phyloP scores from a whole-genome alignment of 2,797 vertebrate species.

The Luscinia megarhynchos region DNA sequence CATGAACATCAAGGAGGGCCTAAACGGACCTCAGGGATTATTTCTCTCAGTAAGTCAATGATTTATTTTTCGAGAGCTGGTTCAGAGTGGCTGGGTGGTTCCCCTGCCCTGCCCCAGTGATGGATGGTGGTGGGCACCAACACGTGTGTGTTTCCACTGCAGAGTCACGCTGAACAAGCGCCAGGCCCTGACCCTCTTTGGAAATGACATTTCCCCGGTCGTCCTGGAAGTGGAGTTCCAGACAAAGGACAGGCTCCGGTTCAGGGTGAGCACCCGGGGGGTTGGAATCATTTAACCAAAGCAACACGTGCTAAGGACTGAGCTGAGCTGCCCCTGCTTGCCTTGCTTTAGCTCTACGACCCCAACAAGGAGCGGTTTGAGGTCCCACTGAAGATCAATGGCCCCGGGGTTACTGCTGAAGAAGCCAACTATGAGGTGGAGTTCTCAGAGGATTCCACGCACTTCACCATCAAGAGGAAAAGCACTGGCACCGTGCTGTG shows the following conservation, averaged over 20 bases:
- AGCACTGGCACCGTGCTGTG: constrained; percentile 43
- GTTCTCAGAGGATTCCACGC: not conserved
- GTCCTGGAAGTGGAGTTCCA: constrained; percentile 61
- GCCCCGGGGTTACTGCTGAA: not conserved
- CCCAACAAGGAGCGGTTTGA: constrained; percentile 49
- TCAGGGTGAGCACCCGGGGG: constrained; percentile 14
- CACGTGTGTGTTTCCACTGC: not conserved
- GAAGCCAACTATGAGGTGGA: constrained; percentile 16
- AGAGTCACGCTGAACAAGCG: constrained; percentile 37
- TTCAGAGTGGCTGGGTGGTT: not conserved
- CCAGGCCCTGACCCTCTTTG: constrained; percentile 2
- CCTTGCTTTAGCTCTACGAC: constrained; percentile 55
- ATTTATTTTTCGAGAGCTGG: not conserved
- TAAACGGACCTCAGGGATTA: not conserved
- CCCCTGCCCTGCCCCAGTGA: accelerated
- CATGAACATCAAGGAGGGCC: not conserved
- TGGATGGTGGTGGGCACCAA: not conserved
- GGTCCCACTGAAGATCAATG: constrained; percentile 33
- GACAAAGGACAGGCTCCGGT: constrained; percentile 37
- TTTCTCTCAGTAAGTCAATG: not conserved
- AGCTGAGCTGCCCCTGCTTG: not conserved
- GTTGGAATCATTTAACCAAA: not conserved
- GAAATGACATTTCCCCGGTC: constrained; percentile 11
- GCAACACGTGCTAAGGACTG: accelerated
- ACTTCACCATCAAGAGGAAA: constrained; percentile 56